Evolutionary conservation across 2,888 invertebrate genomes (phyloP).

Genomic region (Oscheius sp.): DNA sequence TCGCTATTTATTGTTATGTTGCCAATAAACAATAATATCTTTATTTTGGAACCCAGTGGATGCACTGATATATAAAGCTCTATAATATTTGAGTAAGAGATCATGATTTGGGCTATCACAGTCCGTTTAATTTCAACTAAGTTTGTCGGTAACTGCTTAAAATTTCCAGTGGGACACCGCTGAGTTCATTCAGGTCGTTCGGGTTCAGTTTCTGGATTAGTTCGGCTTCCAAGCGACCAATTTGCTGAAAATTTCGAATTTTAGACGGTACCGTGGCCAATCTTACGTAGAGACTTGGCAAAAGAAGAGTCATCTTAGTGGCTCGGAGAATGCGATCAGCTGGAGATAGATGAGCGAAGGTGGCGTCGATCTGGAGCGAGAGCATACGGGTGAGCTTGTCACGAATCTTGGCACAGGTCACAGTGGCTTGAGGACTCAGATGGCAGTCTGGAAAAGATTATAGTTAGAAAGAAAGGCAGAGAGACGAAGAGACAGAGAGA

Average conservation of each 20-base stretch:
- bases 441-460: conserved; percentile 49
- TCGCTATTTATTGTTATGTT: conserved; percentile 1
- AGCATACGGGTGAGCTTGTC: conserved; percentile 52
- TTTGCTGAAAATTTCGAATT: conserved; percentile 50
- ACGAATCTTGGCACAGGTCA: conserved; percentile 41
- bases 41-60: background rate
- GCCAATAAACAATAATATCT: conserved; percentile 1
- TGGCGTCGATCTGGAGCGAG: conserved; percentile 48
- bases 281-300: conserved; percentile 60
- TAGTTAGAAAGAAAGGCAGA: too few species aligned
- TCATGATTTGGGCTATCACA: background rate
- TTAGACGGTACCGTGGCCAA: background rate
- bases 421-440: conserved; percentile 46
- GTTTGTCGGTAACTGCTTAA: conserved; percentile 42
- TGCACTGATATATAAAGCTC: conserved; percentile 15
- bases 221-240: conserved; percentile 58
- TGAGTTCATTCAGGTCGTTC: conserved; percentile 50
- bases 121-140: background rate
- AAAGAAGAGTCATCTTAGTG: conserved; percentile 53
- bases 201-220: conserved; percentile 55
- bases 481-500: background rate
- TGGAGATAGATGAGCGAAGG: conserved; percentile 48
- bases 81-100: background rate
- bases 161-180: conserved; percentile 59
- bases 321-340: conserved; percentile 50